Conservation (phyloP, 2,797 vertebrate genomes). For the Hoplostethus mediterraneus region DNA sequence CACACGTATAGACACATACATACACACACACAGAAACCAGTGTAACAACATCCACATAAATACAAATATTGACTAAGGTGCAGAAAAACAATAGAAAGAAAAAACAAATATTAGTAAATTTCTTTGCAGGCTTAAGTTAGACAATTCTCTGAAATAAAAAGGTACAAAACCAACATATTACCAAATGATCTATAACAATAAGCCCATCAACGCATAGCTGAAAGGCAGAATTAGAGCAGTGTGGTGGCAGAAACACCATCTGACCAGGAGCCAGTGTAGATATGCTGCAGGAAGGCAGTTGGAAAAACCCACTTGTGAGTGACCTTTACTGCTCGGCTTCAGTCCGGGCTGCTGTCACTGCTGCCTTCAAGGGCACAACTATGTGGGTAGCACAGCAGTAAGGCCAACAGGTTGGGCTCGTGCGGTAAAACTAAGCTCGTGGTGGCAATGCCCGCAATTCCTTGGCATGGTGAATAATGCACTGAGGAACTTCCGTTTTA, state of each 20-base stretch:
- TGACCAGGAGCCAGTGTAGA: neutral
- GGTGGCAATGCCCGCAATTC: neutral
- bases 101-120: too few relatives aligned
- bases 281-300: neutral
- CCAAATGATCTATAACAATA: too few relatives aligned
- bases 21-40: too few relatives aligned
- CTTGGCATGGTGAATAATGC: neutral
- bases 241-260: too few relatives aligned
- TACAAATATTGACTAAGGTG: too few relatives aligned
- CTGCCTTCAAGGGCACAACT: constrained; percentile 13
- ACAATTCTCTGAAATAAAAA: too few relatives aligned
- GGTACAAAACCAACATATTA: too few relatives aligned
- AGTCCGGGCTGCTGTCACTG: neutral
- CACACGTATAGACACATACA: neutral
- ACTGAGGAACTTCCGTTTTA: neutral
- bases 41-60: too few relatives aligned
- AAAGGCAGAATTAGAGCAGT: too few relatives aligned
- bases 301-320: constrained; percentile 8
- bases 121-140: too few relatives aligned
- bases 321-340: constrained; percentile 1
- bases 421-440: neutral
- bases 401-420: neutral
- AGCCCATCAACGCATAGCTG: too few relatives aligned
- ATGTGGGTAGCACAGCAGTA: constrained; percentile 12
- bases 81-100: too few relatives aligned